Base-by-base conservation (phyloP, 2,113 vertebrate species). In the Edolisoma coerulescens region DNA sequence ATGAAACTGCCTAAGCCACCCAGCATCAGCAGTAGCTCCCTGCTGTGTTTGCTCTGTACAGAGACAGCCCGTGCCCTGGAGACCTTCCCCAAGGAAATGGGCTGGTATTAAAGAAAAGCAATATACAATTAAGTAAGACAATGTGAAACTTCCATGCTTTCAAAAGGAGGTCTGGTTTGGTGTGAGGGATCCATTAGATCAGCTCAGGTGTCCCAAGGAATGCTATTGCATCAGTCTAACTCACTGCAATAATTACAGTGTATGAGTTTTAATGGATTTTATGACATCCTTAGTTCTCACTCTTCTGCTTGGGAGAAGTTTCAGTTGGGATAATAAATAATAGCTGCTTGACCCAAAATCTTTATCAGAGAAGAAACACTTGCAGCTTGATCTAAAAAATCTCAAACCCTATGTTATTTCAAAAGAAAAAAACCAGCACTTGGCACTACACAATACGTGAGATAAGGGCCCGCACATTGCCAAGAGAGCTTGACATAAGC, bases 291-390 rank as follows among this genome's bases (percentile, higher is more conserved):
- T 19, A 15, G 19, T 90, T 87, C 65, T 87, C 41, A 41, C 3
- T 77, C 26, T 76, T 93, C 52, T 74, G 45, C 78, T 83, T 93
- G 27, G 20, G 74, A 74, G 42, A 70, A 85, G 93, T 83, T 87
- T 89, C 27, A 61, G 56, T 27, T 63, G n/a, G 70, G 16, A 61
- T 70, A 85, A 73, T 47, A 91, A 91, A 53, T 89, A 89, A 89
- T 60, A 81, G 30, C 45, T 87, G 13, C 54, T 65, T 83, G 54
- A 87, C 82, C 28, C 39, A 87, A 95, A 93, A 94, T 84, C 54
- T 89, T 91, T 87, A 95, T 93, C 75, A 90, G 67, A 89, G 42
- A 68, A 94, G 24, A 93, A 95, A 76, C 27, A 89, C 64, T 85
- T 85, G 28, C 49, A 50, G 74, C 39, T 84, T 82, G 84, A 97